Conservation (phyloP, 2,113 vertebrate genomes). For the Octodon degus region DNA sequence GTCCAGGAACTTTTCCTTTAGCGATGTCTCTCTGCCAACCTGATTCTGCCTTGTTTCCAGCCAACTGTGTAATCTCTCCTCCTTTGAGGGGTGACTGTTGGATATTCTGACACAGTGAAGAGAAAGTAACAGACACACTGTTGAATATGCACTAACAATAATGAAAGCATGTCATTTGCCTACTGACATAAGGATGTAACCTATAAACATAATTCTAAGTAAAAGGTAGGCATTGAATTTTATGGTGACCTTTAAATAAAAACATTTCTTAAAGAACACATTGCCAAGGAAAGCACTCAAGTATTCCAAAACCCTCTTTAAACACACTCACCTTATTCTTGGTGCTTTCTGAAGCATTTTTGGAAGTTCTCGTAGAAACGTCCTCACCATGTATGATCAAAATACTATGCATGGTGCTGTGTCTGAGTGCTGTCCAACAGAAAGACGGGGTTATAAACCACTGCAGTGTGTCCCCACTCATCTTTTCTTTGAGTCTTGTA, state of each 20-base stretch:
- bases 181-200: neutral
- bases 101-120: neutral
- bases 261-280: neutral
- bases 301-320: neutral
- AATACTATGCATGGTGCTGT: neutral
- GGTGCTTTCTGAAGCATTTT: neutral
- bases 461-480: neutral
- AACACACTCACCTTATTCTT: neutral
- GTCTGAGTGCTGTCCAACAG: too few relatives aligned
- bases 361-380: neutral
- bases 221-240: neutral
- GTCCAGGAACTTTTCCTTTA: neutral
- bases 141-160: neutral
- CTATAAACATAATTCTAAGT: neutral
- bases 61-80: neutral
- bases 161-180: neutral
- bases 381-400: neutral
- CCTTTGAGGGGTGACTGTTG: neutral
- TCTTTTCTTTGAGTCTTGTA: neutral
- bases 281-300: neutral
- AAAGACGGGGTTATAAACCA: neutral
- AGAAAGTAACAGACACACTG: neutral
- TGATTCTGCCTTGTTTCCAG: neutral
- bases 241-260: neutral
- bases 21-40: neutral